Conservation (phyloP, 1,140 invertebrate genomes). For the Heterodera schachtii region DNA sequence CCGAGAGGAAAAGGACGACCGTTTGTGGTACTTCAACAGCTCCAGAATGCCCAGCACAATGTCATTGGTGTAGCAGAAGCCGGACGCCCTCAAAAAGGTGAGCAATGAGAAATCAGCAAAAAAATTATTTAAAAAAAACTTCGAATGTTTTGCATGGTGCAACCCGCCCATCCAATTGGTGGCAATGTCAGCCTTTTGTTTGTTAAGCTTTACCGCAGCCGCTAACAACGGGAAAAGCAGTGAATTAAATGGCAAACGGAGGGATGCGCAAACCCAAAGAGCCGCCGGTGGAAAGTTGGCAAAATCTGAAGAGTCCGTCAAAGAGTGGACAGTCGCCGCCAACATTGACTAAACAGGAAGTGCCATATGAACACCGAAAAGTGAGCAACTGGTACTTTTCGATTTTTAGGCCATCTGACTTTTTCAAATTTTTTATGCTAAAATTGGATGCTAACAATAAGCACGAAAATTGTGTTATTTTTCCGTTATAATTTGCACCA, state of each 20-base stretch:
- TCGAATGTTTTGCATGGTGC: conserved; percentile 96
- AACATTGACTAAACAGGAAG: conserved; percentile 79
- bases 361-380: too few relatives aligned
- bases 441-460: too few relatives aligned
- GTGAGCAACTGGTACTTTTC: too few relatives aligned
- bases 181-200: conserved; percentile 94
- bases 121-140: conserved; percentile 66
- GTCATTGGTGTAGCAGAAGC: conserved; percentile 96
- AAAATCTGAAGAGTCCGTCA: conserved; percentile 94
- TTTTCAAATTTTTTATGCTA: too few relatives aligned
- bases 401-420: too few relatives aligned
- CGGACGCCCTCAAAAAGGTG: conserved; percentile 75
- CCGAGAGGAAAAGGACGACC: conserved; percentile 45
- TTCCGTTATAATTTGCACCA: too few relatives aligned
- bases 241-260: not conserved
- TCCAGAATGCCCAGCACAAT: conserved; percentile 92
- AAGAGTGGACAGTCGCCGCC: conserved; percentile 98
- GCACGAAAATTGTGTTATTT: too few relatives aligned
- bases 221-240: conserved; percentile 68
- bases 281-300: conserved; percentile 93
- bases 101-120: not conserved
- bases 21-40: conserved; percentile 74
- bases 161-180: conserved; percentile 98
- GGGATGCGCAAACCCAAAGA: conserved; percentile 76
- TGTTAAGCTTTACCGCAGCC: conserved; percentile 91